Evolutionary conservation across 1,140 invertebrate genomes (phyloP).

Genomic region (Coptotermes formosanus): DNA sequence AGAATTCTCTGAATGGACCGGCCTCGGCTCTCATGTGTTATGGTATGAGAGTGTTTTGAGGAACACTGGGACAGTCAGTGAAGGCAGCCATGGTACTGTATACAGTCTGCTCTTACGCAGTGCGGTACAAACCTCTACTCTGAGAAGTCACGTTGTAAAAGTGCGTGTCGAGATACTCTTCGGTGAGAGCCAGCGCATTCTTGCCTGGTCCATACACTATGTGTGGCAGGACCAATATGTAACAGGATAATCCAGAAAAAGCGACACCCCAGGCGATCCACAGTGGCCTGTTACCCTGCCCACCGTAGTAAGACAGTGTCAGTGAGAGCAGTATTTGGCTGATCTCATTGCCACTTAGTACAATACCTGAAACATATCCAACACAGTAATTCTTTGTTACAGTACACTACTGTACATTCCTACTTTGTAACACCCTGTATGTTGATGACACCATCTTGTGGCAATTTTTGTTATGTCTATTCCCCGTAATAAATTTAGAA

Average conservation of each 20-base stretch:
- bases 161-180: conserved; percentile 35
- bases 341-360: conserved; percentile 58
- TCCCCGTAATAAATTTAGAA: no score
- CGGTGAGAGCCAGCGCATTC: conserved; percentile 41
- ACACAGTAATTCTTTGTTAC: no score
- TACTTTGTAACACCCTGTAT: no score
- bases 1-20: no score
- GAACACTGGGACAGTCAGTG: no score
- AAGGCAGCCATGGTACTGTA: no score
- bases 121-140: not conserved
- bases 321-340: conserved; percentile 55
- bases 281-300: conserved; percentile 33
- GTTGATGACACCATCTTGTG: no score
- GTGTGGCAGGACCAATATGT: conserved; percentile 45
- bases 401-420: no score
- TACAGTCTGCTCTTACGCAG: not conserved
- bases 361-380: conserved; percentile 54
- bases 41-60: no score
- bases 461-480: no score
- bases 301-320: conserved; percentile 31
- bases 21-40: no score
- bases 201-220: conserved; percentile 49
- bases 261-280: conserved; percentile 33
- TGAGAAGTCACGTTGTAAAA: not conserved
- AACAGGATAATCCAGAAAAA: conserved; percentile 29